Base-by-base conservation (phyloP, 2,113 vertebrate genomes). In the Microcebus ravelobensis region DNA sequence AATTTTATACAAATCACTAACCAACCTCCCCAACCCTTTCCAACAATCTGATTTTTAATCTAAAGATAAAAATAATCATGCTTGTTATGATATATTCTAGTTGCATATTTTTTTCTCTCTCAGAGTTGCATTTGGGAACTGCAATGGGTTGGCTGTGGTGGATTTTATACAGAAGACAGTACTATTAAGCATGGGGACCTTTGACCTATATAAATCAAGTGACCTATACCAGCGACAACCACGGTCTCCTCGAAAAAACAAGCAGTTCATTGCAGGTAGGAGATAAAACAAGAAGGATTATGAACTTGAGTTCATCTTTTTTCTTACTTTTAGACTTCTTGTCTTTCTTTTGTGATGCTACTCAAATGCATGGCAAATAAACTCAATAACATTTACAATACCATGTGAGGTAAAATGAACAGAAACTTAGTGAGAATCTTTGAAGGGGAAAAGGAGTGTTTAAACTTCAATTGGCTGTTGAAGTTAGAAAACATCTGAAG, bases 81-180 rank as follows among this genome's bases (percentile, higher is more conserved):
- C 36, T 76, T 97, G 15, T 14, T 65, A 13, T 87, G 34, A 61
- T 77, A 87, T 52, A 87, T 67, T 91, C n/a, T 87, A 89, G 79
- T 80, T 91, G 18, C 36, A 1, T 81, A 6, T 95, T 86, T 94
- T 89, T 94, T 87, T 67, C 86, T 61, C 29, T 97, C 87, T 98
- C 98, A 99, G 99, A 95, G 98, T 99, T 98, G 99, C 99, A 88
- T 99, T 99, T 98, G 99, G 99, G 95, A 99, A 99, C 98, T 99
- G 99, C 98, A 99, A 98, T 94, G 99, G 99, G 87, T 98, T 99
- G 92, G 99, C 99, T 0, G 99, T 99, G 87, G 99, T 99, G 98
- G 99, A 99, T 98, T 99, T 99, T 97, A 99, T 99, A 96, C 99
- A 99, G 99, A 99, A 99, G 98, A 99, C 98, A 52, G 96, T 99